Evolutionary conservation across 2,888 invertebrate species (phyloP).

Genomic region (Rotaria sp.): DNA sequence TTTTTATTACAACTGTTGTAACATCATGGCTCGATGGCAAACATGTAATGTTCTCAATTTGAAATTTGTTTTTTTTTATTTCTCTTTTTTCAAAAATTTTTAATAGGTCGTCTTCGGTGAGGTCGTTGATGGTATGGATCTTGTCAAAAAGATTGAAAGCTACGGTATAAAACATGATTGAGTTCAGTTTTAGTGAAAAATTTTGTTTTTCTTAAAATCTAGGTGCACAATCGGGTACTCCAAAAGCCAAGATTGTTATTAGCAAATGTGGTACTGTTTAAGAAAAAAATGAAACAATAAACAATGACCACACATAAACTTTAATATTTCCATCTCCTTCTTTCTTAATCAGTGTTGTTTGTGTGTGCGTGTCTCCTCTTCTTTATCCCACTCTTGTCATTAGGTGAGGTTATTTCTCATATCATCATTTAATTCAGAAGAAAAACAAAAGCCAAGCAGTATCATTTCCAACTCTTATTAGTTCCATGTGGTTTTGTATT

Average conservation of each 20-base stretch:
- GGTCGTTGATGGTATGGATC: neutral
- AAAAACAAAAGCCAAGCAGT: neutral
- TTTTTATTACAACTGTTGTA: constrained; percentile 7
- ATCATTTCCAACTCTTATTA: too few species aligned
- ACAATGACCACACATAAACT: neutral
- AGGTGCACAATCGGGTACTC: neutral
- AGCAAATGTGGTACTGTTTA: neutral
- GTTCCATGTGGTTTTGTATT: too few species aligned
- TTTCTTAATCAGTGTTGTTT: neutral
- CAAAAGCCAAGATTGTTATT: neutral
- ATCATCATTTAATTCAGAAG: neutral
- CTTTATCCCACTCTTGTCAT: neutral
- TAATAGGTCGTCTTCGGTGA: neutral
- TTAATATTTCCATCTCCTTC: neutral
- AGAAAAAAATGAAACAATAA: neutral
- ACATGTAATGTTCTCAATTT: neutral
- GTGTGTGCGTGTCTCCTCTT: neutral
- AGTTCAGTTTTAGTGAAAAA: too few species aligned
- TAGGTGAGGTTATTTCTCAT: neutral
- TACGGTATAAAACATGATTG: neutral
- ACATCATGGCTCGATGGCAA: neutral
- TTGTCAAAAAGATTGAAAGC: constrained; percentile 2
- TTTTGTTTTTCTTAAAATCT: neutral
- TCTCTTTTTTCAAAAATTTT: neutral
- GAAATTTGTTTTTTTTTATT: too few species aligned